Evolutionary conservation across 2,797 vertebrate genomes (phyloP).

Genomic region (Onychomys torridus): DNA sequence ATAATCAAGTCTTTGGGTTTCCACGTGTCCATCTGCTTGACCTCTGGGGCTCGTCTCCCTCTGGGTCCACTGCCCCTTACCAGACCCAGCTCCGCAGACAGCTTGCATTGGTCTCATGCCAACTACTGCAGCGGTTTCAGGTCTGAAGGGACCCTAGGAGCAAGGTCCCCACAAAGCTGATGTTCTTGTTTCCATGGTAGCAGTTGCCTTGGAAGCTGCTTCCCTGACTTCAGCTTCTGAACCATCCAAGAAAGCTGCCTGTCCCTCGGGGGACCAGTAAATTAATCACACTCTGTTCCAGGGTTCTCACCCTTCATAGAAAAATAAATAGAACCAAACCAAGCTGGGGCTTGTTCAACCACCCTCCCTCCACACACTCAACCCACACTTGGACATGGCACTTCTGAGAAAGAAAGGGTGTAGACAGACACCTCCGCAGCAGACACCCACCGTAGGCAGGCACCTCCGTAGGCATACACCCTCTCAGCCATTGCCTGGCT

Average conservation of each 20-base stretch:
- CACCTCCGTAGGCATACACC: neutral
- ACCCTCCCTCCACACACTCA: neutral
- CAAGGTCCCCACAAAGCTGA: slow-evolving; percentile 60
- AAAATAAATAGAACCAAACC: slow-evolving; percentile 78
- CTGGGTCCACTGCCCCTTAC: neutral
- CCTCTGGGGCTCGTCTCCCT: neutral
- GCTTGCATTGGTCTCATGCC: neutral
- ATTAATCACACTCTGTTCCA: slow-evolving; percentile 78
- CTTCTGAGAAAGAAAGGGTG: neutral
- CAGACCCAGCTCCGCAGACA: neutral
- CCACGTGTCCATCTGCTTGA: neutral
- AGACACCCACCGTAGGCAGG: neutral
- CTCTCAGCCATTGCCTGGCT: neutral
- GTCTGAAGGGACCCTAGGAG: slow-evolving; percentile 57
- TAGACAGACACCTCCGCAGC: neutral
- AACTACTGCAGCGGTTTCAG: slow-evolving; percentile 45
- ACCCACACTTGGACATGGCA: neutral
- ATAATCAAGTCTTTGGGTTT: neutral
- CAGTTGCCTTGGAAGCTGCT: slow-evolving; percentile 82
- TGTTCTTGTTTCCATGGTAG: slow-evolving; percentile 78
- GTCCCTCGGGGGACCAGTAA: slow-evolving; percentile 21
- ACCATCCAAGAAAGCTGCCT: slow-evolving; percentile 65
- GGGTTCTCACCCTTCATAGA: slow-evolving; percentile 68
- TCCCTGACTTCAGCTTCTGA: slow-evolving; percentile 70
- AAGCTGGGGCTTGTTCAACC: slow-evolving; percentile 4